These are phyloP conservation scores for Polydrusus pterygomalis DNA, from an alignment of 2,888 invertebrate species.

Conservation along the genomic window DNA sequence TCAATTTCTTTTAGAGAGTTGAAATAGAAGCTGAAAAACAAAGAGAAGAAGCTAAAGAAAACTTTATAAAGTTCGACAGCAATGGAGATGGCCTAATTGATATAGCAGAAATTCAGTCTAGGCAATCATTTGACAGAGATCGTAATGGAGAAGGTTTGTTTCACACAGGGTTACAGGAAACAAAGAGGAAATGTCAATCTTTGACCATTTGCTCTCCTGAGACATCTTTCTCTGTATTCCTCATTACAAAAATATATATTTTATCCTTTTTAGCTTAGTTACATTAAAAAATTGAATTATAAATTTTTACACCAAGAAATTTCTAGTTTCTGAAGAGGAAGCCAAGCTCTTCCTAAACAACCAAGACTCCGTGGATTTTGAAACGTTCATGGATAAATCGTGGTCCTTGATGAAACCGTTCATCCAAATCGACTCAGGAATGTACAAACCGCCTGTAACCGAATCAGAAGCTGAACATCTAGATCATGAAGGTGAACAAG, in stretches of 20 bases:
- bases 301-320: not conserved
- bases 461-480: conserved; percentile 57
- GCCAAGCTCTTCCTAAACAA: conserved; percentile 84
- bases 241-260: too few species aligned
- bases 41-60: conserved; percentile 80
- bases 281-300: too few species aligned
- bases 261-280: too few species aligned
- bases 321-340: conserved; percentile 87
- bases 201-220: too few species aligned
- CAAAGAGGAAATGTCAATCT: too few species aligned
- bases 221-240: too few species aligned
- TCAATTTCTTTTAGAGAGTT: conserved; percentile 67
- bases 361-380: conserved; percentile 79
- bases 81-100: conserved; percentile 86
- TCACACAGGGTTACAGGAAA: not conserved
- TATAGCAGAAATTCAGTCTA: conserved; percentile 80
- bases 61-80: conserved; percentile 86
- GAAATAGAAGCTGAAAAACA: conserved; percentile 76
- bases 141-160: conserved; percentile 81
- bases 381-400: conserved; percentile 80
- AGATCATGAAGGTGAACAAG: conserved; percentile 59
- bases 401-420: conserved; percentile 88
- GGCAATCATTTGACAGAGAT: conserved; percentile 90
- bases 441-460: conserved; percentile 76
- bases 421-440: conserved; percentile 84